Evolutionary conservation across 2,113 vertebrate species (phyloP), one percentile per base, ranked within the genome.

Genomic region (Porphyrio hochstetteri): DNA sequence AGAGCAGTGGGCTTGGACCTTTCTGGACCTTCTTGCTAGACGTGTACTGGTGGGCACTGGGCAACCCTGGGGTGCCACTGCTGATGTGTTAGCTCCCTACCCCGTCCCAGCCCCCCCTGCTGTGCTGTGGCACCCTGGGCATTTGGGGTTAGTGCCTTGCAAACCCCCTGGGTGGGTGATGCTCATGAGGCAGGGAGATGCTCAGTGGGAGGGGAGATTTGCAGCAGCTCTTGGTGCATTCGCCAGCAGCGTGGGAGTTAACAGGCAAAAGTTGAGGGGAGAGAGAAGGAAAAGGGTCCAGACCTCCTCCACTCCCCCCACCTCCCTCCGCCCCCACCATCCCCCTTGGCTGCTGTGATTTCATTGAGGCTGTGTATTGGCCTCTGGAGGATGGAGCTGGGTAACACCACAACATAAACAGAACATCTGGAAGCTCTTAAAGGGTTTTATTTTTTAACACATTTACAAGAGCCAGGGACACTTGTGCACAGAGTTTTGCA

Each of bases 371-470:
- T 79, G 89, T 5, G 65, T n/a, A 71, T 55, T 80, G 86, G 91
- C 87, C 96, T 88, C 96, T 0, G 9, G 97, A 92, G 95, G 91
- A 92, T 7, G 57, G 57, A 61, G 90, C 95, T 75, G 93, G 90
- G 96, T 83, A 96, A 88, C 89, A 89, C 80, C 87, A 85, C 85
- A 71, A 28, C 77, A 72, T 77, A 93, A 90, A 93, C 74, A 76
- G 93, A 83, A 96, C 97, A 98, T 97, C 97, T 97, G 97, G 97
- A 97, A 97, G 95, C 96, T 95, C 95, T 97, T 88, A 95, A 79
- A 87, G 80, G 72, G 48, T 89, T 97, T 93, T 96, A 86, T 96
- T 97, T 97, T 96, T 90, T 96, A 88, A 64, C 82, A 96, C 93
- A 82, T 97, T 96, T 96, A 94, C 86, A 88, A 92, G 95, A 93